Evolutionary conservation across 2,797 vertebrate genomes (phyloP).

Genomic region (Natrix natrix): DNA sequence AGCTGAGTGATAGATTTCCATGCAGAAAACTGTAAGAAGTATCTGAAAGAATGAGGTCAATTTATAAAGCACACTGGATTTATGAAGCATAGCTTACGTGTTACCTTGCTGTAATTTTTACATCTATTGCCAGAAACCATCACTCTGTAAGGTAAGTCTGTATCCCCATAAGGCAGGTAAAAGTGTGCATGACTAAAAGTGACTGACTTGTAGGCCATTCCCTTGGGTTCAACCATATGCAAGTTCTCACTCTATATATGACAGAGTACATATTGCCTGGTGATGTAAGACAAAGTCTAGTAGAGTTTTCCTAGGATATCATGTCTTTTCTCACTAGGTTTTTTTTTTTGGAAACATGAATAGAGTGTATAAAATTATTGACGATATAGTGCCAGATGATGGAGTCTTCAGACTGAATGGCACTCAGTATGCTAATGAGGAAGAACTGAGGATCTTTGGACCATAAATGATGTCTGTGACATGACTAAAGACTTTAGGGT

Average conservation of each 20-base stretch:
- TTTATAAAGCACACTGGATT: not conserved
- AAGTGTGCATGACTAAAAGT: not conserved
- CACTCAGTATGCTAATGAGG: not conserved
- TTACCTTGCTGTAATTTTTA: not conserved
- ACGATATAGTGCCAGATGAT: not conserved
- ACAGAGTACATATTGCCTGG: not conserved
- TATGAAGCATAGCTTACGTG: not conserved
- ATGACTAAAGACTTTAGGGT: not conserved
- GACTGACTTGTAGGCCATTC: not conserved
- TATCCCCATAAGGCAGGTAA: not conserved
- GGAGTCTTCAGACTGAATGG: not conserved
- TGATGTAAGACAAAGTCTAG: not conserved
- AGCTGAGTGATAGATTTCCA: not conserved
- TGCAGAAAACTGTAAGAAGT: not conserved
- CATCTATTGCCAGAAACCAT: not conserved
- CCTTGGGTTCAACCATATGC: not conserved
- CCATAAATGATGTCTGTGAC: not conserved
- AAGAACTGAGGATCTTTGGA: not conserved
- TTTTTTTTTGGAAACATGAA: not conserved
- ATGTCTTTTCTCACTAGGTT: not conserved
- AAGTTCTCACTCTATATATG: not conserved
- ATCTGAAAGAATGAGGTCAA: not conserved
- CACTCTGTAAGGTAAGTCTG: not conserved
- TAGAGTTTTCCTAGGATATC: not conserved
- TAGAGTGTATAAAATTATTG: not conserved